These are phyloP conservation scores for Anguilla rostrata DNA, from an alignment of 2,113 vertebrate genomes.

Conservation along the genomic window DNA sequence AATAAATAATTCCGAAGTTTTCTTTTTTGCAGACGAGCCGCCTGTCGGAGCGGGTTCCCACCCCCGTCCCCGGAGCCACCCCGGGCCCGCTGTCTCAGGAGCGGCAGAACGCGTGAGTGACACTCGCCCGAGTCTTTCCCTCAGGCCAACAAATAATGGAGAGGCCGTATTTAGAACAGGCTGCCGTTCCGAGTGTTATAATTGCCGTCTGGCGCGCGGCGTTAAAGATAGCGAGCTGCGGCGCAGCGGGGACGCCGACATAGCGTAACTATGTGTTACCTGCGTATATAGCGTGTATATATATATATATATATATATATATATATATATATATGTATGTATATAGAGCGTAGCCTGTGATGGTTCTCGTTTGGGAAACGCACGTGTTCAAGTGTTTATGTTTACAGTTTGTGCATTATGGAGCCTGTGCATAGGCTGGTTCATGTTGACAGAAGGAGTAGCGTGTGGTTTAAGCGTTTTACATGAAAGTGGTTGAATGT, in stretches of 20 bases:
- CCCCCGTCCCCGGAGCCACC: slow-evolving; percentile 70
- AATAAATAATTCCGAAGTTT: background rate
- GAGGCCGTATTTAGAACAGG: too few relatives aligned
- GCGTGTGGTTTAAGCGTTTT: too few relatives aligned
- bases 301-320: too few relatives aligned
- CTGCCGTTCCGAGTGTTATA: background rate
- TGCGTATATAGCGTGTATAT: too few relatives aligned
- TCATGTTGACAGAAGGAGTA: too few relatives aligned
- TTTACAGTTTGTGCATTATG: too few relatives aligned
- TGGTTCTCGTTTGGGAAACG: too few relatives aligned
- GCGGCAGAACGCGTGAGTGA: slow-evolving; percentile 73
- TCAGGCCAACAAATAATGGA: background rate
- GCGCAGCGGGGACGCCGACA: background rate
- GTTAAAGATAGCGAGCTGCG: background rate
- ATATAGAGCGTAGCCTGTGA: background rate
- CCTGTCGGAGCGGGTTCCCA: slow-evolving; percentile 76
- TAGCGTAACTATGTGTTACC: background rate
- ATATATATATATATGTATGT: too few relatives aligned
- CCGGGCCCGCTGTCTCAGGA: slow-evolving; percentile 61
- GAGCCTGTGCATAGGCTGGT: too few relatives aligned
- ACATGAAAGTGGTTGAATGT: background rate
- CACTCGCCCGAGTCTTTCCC: background rate
- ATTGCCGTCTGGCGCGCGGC: background rate
- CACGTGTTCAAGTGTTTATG: too few relatives aligned
- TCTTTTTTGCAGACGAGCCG: slow-evolving; percentile 69